Evolutionary conservation across 2,888 invertebrate species (phyloP).

Genomic region (Serripes groenlandicus): DNA sequence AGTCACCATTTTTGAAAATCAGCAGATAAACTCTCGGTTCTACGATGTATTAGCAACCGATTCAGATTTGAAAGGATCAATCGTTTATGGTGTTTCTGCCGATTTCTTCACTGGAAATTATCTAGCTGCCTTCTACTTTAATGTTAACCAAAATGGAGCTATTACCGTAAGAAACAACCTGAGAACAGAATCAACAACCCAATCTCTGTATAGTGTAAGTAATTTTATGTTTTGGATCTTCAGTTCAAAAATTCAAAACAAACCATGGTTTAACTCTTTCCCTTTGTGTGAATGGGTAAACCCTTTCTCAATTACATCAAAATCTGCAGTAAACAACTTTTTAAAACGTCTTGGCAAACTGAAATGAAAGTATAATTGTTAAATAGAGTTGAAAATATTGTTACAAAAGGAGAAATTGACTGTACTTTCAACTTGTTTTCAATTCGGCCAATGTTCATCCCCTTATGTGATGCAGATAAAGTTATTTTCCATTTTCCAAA

Average conservation of each 20-base stretch:
- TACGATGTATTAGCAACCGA: slow-evolving; percentile 75
- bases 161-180: slow-evolving; percentile 76
- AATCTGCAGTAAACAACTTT: too few relatives aligned
- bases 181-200: slow-evolving; percentile 64
- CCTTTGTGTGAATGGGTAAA: too few relatives aligned
- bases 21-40: slow-evolving; percentile 54
- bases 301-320: too few relatives aligned
- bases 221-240: neutral
- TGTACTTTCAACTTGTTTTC: too few relatives aligned
- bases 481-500: too few relatives aligned
- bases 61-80: slow-evolving; percentile 69
- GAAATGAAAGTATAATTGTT: neutral
- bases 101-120: slow-evolving; percentile 77
- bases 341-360: neutral
- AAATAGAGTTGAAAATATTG: too few relatives aligned
- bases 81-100: slow-evolving; percentile 70
- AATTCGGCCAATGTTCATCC: too few relatives aligned
- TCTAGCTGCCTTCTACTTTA: slow-evolving; percentile 80
- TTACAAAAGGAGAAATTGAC: too few relatives aligned
- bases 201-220: slow-evolving; percentile 44
- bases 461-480: too few relatives aligned
- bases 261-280: neutral
- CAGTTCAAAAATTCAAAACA: neutral
- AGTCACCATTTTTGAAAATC: slow-evolving; percentile 64
- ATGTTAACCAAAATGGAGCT: slow-evolving; percentile 69